Evolutionary conservation across 2,888 invertebrate species (phyloP).

Genomic region (Meiosimyza platycephala): DNA sequence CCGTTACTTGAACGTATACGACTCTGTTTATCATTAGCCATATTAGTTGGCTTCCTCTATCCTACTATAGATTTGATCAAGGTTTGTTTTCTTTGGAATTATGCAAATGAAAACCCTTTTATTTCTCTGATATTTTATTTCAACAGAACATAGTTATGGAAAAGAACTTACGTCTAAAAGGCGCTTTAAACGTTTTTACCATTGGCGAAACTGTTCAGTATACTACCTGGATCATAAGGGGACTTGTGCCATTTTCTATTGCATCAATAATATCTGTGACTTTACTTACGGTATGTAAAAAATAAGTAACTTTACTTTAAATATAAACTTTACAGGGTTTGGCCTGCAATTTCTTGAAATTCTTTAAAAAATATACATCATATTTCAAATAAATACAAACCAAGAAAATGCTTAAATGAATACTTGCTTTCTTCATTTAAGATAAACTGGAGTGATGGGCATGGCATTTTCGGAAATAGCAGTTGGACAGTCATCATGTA

Average conservation of each 20-base stretch:
- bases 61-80: conserved; percentile 80
- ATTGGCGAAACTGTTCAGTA: conserved; percentile 83
- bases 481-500: conserved; percentile 75
- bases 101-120: too few species aligned
- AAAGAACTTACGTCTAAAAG: conserved; percentile 65
- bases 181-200: conserved; percentile 90
- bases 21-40: conserved; percentile 76
- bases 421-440: conserved; percentile 25
- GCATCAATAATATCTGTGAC: conserved; percentile 70
- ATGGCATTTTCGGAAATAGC: conserved; percentile 75
- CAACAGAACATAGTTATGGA: conserved; percentile 55
- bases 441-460: conserved; percentile 64
- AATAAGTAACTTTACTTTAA: too few species aligned
- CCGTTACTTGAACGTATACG: conserved; percentile 73
- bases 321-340: too few species aligned
- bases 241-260: conserved; percentile 74
- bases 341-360: too few species aligned
- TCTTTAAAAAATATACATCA: neutral
- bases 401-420: too few species aligned
- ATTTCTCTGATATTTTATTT: too few species aligned
- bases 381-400: too few species aligned
- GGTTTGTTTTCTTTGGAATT: conserved; percentile 45
- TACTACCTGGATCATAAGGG: conserved; percentile 83
- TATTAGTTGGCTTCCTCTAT: conserved; percentile 83
- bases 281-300: conserved; percentile 59